Evolutionary conservation across 1,140 invertebrate species (phyloP).

Genomic region (Brachionus plicatilis): DNA sequence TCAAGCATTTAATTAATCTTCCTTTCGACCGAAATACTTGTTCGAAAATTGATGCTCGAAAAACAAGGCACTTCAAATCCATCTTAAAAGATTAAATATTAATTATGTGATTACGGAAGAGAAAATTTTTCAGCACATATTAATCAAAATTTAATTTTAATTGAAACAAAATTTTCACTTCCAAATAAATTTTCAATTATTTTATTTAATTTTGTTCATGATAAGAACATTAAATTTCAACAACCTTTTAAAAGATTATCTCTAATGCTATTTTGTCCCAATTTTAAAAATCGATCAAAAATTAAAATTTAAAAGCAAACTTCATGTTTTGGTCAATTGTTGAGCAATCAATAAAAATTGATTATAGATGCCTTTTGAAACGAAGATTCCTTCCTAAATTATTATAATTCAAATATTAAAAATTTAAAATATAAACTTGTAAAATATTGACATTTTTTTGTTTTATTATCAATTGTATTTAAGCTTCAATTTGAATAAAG

Average conservation of each 20-base stretch:
- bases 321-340: neutral
- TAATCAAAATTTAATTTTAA: neutral
- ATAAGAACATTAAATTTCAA: conserved; percentile 2
- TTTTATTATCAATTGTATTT: no score
- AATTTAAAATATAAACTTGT: no score
- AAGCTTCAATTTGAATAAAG: no score
- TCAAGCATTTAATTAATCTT: neutral
- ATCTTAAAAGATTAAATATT: conserved; percentile 21
- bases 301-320: neutral
- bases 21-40: neutral
- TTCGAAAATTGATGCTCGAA: neutral
- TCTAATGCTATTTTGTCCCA: neutral
- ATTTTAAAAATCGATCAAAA: no score
- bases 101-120: conserved; percentile 12
- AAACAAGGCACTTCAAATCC: neutral
- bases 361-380: no score
- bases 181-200: neutral
- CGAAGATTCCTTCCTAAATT: no score
- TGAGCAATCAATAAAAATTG: no score
- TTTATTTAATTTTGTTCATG: neutral
- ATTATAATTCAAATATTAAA: no score
- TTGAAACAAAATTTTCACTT: neutral
- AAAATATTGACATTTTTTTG: no score
- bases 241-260: neutral
- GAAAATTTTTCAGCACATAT: neutral